A percentile compares a stretch with the other conserved stretches of the same genome.
Evolutionary conservation across 2,888 invertebrate species (phyloP).

Genomic region (Deroplatys truncata): DNA sequence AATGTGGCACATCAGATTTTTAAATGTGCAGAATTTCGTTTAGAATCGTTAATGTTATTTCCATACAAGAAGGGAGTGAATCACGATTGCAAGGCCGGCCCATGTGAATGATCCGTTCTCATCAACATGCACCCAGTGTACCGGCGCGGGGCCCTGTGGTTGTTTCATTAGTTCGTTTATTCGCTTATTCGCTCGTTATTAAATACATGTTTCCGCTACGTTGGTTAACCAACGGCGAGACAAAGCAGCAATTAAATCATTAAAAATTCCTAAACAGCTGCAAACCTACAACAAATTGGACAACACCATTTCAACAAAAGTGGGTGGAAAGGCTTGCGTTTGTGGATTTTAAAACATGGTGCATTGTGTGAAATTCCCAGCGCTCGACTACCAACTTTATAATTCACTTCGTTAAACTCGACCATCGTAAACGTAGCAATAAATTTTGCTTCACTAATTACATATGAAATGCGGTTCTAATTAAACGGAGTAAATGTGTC

Average conservation of each 20-base stretch:
- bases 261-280: background rate
- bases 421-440: too few species aligned
- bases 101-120: background rate
- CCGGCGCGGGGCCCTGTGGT: background rate
- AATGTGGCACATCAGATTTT: background rate
- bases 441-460: background rate
- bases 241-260: background rate
- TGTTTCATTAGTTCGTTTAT: slow-evolving; percentile 11
- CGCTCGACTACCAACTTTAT: background rate
- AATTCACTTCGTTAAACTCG: background rate
- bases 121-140: background rate
- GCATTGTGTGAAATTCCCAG: too few species aligned
- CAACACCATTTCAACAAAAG: too few species aligned
- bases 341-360: background rate
- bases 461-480: background rate
- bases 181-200: background rate
- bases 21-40: background rate
- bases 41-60: too few species aligned
- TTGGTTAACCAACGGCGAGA: background rate
- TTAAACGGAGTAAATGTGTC: background rate
- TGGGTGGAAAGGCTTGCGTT: background rate
- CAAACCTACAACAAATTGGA: background rate
- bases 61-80: too few species aligned
- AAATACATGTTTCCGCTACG: background rate
- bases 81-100: too few species aligned